These are phyloP conservation scores for Gobius niger DNA, from an alignment of 2,113 vertebrate species.

Conservation along the genomic window DNA sequence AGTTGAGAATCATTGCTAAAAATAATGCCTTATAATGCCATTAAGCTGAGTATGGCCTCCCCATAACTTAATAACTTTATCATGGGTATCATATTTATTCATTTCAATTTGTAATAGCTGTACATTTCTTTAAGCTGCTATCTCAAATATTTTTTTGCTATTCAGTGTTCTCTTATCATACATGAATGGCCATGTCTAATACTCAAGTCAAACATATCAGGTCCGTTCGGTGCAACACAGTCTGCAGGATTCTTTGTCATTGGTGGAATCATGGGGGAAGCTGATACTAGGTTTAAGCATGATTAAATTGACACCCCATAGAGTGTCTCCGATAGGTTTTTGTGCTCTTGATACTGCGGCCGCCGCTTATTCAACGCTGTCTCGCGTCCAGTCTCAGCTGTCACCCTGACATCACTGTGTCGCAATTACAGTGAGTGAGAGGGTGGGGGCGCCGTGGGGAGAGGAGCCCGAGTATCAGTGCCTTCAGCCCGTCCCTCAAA, in stretches of 20 bases:
- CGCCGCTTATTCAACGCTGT: slow-evolving; percentile 74
- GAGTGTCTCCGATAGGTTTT: slow-evolving; percentile 74
- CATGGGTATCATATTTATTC: too few relatives aligned
- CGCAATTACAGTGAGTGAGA: slow-evolving; percentile 75
- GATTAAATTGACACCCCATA: slow-evolving; percentile 81
- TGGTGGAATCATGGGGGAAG: slow-evolving; percentile 70
- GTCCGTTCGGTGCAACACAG: slow-evolving; percentile 50
- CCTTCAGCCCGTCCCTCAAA: background rate
- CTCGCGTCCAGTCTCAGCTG: slow-evolving; percentile 69
- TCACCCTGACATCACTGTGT: slow-evolving; percentile 70
- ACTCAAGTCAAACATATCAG: slow-evolving; percentile 31
- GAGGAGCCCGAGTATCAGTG: slow-evolving; percentile 34
- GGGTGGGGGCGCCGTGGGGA: slow-evolving; percentile 30
- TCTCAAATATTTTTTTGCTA: too few relatives aligned
- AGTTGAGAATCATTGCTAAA: too few relatives aligned
- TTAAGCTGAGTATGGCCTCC: too few relatives aligned
- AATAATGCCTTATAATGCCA: too few relatives aligned
- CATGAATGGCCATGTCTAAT: too few relatives aligned
- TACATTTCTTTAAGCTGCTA: too few relatives aligned
- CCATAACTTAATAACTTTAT: too few relatives aligned
- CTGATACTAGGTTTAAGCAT: slow-evolving; percentile 74
- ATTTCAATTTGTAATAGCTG: too few relatives aligned
- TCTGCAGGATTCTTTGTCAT: slow-evolving; percentile 69
- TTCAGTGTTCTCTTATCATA: too few relatives aligned
- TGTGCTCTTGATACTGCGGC: slow-evolving; percentile 65